Percentiles rank a stretch among this genome's conserved stretches.
Conservation (phyloP, 1,140 invertebrate species). For the Megalopta genalis region DNA sequence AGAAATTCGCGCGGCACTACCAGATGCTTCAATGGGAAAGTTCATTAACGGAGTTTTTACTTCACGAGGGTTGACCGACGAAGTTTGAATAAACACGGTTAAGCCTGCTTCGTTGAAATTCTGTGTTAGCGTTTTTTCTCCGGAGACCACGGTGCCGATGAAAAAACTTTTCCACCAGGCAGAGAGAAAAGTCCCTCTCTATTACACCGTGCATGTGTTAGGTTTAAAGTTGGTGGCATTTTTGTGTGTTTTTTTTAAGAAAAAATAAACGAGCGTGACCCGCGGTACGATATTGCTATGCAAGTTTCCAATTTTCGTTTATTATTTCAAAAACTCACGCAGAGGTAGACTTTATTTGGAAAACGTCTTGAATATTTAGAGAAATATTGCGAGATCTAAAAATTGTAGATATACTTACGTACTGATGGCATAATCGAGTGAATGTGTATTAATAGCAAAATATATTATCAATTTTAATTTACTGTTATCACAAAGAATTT, state of each 20-base stretch:
- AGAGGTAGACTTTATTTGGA: too few species aligned
- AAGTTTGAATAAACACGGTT: slow-evolving; percentile 39
- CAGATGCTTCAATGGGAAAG: neutral
- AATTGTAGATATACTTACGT: too few species aligned
- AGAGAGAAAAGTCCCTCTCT: neutral
- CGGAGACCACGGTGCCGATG: slow-evolving; percentile 5
- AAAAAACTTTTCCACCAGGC: slow-evolving; percentile 32
- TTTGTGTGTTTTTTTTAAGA: neutral
- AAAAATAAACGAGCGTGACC: neutral
- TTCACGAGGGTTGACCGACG: neutral
- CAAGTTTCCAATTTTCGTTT: too few species aligned
- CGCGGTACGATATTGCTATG: too few species aligned
- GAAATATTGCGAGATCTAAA: too few species aligned
- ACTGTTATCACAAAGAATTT: too few species aligned
- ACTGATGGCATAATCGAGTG: too few species aligned
- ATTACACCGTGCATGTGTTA: neutral
- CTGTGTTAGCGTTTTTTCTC: slow-evolving; percentile 1
- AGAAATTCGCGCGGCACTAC: neutral
- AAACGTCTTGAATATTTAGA: too few species aligned
- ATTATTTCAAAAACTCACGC: too few species aligned
- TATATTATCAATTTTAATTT: too few species aligned
- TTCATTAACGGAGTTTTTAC: slow-evolving; percentile 20
- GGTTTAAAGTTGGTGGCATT: neutral
- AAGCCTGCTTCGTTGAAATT: slow-evolving; percentile 34
- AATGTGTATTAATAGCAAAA: too few species aligned